These are phyloP conservation scores for Stratiolaelaps scimitus DNA, from an alignment of 1,140 invertebrate species.

Conservation along the genomic window DNA sequence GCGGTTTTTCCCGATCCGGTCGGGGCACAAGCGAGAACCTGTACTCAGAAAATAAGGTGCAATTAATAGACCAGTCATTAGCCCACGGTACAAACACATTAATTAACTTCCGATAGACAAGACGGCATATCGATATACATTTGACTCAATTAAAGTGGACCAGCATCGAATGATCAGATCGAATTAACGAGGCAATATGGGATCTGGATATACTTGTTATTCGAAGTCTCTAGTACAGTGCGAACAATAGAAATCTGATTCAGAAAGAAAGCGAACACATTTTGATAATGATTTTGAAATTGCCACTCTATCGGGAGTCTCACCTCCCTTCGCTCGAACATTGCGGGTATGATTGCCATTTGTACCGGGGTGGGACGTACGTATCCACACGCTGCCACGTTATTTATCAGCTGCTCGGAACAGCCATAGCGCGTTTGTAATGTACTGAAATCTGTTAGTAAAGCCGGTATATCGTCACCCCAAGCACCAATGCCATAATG, in stretches of 20 bases:
- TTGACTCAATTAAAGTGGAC: too few relatives aligned
- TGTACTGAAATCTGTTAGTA: constrained; percentile 55
- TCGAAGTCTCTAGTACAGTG: too few relatives aligned
- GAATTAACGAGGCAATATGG: neutral
- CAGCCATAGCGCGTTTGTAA: constrained; percentile 50
- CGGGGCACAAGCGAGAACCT: constrained; percentile 83
- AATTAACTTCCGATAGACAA: constrained; percentile 14
- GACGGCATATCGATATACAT: neutral
- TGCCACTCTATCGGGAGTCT: neutral
- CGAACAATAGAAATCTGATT: too few relatives aligned
- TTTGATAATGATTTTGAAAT: constrained; percentile 1
- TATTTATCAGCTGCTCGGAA: constrained; percentile 52
- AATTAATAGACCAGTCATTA: neutral
- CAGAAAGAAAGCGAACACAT: too few relatives aligned
- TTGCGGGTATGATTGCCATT: constrained; percentile 77
- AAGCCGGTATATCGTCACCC: constrained; percentile 60
- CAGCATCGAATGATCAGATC: too few relatives aligned
- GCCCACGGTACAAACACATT: neutral
- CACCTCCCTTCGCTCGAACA: constrained; percentile 49
- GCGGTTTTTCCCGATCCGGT: constrained; percentile 79
- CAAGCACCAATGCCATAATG: constrained; percentile 51
- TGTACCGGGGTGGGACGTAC: constrained; percentile 76
- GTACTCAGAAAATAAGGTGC: neutral
- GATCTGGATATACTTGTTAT: neutral
- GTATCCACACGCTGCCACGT: constrained; percentile 61